phyloP scores from a whole-genome alignment of 2,113 vertebrate species.

The Benitochromis conjunctus region DNA sequence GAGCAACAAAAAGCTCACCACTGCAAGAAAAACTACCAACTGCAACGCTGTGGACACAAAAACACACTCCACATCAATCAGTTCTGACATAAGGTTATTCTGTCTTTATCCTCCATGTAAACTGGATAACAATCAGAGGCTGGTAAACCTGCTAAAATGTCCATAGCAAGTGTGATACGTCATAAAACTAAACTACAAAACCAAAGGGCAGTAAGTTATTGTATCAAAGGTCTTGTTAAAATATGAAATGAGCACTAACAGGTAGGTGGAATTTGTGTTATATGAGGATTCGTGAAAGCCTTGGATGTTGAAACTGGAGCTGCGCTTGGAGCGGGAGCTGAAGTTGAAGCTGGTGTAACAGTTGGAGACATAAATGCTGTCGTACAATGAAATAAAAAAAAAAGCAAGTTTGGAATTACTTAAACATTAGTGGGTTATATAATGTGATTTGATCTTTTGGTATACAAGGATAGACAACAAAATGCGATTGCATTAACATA shows the following conservation, averaged over 20 bases:
- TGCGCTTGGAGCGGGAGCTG: neutral
- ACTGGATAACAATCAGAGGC: neutral
- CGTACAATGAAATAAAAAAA: neutral
- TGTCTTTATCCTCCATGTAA: neutral
- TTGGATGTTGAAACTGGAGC: neutral
- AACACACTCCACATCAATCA: neutral
- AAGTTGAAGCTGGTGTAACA: neutral
- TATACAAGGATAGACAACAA: neutral
- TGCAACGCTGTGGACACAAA: neutral
- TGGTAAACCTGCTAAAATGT: neutral
- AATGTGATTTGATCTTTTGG: neutral
- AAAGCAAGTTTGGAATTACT: neutral
- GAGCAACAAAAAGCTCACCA: neutral
- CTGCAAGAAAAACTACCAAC: fast-evolving
- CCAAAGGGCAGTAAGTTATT: neutral
- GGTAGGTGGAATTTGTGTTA: fast-evolving
- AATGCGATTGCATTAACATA: neutral
- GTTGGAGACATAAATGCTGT: neutral
- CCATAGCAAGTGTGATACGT: neutral
- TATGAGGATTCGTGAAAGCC: fast-evolving
- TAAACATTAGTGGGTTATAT: neutral
- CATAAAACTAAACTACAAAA: neutral
- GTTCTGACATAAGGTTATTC: neutral
- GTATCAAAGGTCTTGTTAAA: neutral
- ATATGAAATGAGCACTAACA: neutral